A percentile compares a stretch with the other conserved stretches of the same genome.
Evolutionary conservation across 2,888 invertebrate genomes (phyloP).

Genomic region (Bombylius major): DNA sequence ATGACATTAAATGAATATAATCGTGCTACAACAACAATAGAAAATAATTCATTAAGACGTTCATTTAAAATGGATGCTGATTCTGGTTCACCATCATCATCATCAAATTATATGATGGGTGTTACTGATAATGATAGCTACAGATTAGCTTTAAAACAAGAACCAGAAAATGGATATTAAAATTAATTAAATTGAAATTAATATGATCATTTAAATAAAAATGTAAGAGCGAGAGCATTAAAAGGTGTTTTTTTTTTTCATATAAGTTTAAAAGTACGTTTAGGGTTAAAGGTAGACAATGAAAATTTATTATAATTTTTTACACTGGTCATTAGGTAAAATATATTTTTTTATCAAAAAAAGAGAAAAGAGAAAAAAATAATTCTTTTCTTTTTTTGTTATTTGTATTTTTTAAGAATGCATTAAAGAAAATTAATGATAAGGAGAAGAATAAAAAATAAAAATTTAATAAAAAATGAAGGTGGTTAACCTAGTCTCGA

Average conservation of each 20-base stretch:
- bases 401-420: no score
- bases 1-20: slow-evolving; percentile 36
- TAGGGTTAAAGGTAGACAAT: not conserved
- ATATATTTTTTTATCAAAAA: not conserved
- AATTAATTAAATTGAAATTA: no score
- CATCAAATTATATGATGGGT: slow-evolving; percentile 12
- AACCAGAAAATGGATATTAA: slow-evolving; percentile 35
- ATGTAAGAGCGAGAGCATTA: no score
- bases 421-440: no score
- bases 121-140: slow-evolving; percentile 27
- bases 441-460: no score
- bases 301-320: not conserved
- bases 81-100: slow-evolving; percentile 21
- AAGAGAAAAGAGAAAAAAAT: no score
- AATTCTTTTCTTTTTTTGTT: no score
- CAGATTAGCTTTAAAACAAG: slow-evolving; percentile 34
- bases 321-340: not conserved
- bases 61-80: slow-evolving; percentile 28
- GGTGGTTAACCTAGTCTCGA: no score
- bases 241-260: not conserved
- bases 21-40: slow-evolving; percentile 22
- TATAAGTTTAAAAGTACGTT: not conserved
- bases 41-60: slow-evolving; percentile 23
- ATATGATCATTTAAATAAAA: no score
- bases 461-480: no score